Evolutionary conservation across 2,888 invertebrate species (phyloP).

Genomic region (Patella depressa): DNA sequence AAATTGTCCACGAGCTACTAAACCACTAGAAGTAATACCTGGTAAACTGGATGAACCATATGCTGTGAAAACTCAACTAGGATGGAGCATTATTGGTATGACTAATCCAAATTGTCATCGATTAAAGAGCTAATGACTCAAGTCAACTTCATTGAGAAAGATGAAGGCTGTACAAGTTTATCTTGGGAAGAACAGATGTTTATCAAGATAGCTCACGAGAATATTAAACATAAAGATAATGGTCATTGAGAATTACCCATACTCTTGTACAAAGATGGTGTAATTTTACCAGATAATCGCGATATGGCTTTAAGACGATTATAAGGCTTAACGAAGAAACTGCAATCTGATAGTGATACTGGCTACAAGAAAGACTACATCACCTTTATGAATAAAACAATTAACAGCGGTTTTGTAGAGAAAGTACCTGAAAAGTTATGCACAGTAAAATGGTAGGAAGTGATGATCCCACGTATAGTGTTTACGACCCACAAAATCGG

Average conservation of each 20-base stretch:
- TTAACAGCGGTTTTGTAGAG: constrained; percentile 25
- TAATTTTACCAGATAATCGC: not conserved
- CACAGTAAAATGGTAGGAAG: too few relatives aligned
- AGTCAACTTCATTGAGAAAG: not conserved
- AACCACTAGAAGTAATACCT: too few relatives aligned
- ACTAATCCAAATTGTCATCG: too few relatives aligned
- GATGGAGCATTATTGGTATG: too few relatives aligned
- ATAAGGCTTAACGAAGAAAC: not conserved
- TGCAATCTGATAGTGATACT: not conserved
- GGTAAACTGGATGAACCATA: too few relatives aligned
- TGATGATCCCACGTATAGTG: too few relatives aligned
- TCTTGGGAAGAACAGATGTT: not conserved
- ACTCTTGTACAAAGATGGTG: not conserved
- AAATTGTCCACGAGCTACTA: too few relatives aligned
- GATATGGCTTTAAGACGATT: not conserved
- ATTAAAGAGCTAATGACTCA: not conserved
- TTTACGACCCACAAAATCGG: too few relatives aligned
- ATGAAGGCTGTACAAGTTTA: not conserved
- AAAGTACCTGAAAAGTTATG: constrained; percentile 5
- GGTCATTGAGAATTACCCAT: too few relatives aligned
- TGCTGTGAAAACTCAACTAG: too few relatives aligned
- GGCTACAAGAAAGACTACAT: constrained; percentile 10
- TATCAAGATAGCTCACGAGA: too few relatives aligned
- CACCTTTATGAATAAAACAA: constrained; percentile 29
- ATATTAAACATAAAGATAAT: too few relatives aligned